Evolutionary conservation across 2,113 vertebrate species (phyloP).

Genomic region (Triplophysa dalaica): DNA sequence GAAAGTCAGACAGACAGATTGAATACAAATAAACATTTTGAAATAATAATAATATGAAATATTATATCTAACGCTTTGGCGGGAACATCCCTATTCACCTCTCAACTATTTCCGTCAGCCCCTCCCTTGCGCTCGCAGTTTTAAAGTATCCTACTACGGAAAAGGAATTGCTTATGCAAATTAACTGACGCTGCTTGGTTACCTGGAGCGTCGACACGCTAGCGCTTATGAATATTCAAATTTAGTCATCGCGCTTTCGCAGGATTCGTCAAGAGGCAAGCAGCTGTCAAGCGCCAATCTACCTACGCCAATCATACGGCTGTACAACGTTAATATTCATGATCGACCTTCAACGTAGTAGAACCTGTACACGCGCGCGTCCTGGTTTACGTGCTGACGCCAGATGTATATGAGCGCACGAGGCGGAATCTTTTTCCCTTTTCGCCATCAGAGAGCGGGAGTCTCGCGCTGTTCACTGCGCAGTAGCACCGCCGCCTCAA

Average conservation of each 20-base stretch:
- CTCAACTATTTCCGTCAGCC: constrained; percentile 56
- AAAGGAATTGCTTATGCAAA: background rate
- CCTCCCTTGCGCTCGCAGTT: constrained; percentile 68
- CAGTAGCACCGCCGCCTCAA: constrained; percentile 52
- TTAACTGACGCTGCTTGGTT: constrained; percentile 5
- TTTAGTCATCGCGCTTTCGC: too few species aligned
- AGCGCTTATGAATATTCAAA: too few species aligned
- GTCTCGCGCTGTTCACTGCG: constrained; percentile 72
- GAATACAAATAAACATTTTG: background rate
- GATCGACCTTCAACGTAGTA: background rate
- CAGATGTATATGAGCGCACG: constrained; percentile 91
- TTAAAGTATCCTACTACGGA: constrained; percentile 32
- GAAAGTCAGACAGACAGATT: background rate
- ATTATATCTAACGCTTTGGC: background rate
- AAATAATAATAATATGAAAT: too few species aligned
- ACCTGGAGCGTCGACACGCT: background rate
- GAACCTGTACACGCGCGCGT: background rate
- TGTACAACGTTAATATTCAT: constrained; percentile 10
- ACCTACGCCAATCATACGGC: constrained; percentile 1
- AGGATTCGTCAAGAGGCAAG: background rate
- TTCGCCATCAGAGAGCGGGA: constrained; percentile 86
- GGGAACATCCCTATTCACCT: constrained; percentile 22
- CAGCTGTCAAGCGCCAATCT: background rate
- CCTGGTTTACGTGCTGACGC: constrained; percentile 87
- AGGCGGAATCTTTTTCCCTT: constrained; percentile 87